Evolutionary conservation across 2,113 vertebrate species (phyloP), one percentile per base, ranked within the genome.

Genomic region (Halcyon malimbica): DNA sequence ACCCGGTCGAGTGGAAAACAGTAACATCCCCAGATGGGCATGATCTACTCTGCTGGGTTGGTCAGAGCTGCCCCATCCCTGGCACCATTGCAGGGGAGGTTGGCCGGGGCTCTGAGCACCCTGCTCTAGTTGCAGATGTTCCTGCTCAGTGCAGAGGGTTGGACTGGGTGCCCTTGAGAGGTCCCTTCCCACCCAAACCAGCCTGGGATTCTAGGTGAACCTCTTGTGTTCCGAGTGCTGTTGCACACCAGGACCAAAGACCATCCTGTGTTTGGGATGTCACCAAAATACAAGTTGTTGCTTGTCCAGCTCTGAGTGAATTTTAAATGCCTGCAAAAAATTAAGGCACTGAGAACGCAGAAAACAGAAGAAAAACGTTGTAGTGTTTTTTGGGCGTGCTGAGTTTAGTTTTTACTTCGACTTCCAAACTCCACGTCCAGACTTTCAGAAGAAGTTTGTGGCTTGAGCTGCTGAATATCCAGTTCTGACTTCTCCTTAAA

Each of bases 291-390:
- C 1, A 16, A 13, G 6, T 10, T 60, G 26, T 25, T 57, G 24
- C 20, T 50, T 33, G 10, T 29, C 10, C 5, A 5, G 2, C 19
- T 78, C 41, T 39, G 60, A 68, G 24, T 37, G 8, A 5, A 3
- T 11, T 73, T 60, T 64, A 20, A 21, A 13, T 7, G 5, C 10
- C 5, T 67, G 25, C 3, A 11, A 39, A 39, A 71, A 90, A 37
- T 3, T 2, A 57, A 53, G 42, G 16, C 8, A 5, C 1, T 1
- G 26, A 56, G 19, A 54, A 17, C 3, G 17, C 2, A n/a, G 39
- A 56, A 51, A 18, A 14, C 4, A 6, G 9, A 16, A 29, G 25
- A 0, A 8, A 26, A 76, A 25, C 0, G 0, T 8, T 56, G 18
- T 23, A 29, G 17, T 59, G 9, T 0, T 18, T 82, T 35, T 0